Evolutionary conservation across 2,888 invertebrate species (phyloP).

Genomic region (Drosophila putrida): DNA sequence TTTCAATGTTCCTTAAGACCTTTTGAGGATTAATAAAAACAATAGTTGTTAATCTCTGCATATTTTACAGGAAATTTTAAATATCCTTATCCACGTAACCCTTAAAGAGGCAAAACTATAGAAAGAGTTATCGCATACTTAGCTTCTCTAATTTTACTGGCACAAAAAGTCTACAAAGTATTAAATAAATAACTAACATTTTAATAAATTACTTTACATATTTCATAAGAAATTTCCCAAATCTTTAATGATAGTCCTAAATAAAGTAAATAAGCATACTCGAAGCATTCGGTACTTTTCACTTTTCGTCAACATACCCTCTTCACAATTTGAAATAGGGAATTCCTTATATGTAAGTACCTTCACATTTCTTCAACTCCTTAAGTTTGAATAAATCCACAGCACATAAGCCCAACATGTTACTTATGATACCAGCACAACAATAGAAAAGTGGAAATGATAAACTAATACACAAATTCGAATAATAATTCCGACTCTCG

Average conservation of each 20-base stretch:
- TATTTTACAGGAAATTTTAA: no score
- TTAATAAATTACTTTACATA: no score
- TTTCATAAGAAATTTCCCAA: no score
- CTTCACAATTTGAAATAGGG: slow-evolving; percentile 4
- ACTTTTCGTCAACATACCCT: not conserved
- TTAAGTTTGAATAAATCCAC: slow-evolving; percentile 24
- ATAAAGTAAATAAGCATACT: not conserved
- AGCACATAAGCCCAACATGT: slow-evolving; percentile 7
- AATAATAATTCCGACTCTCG: slow-evolving; percentile 7
- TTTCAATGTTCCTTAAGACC: no score
- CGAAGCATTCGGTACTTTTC: not conserved
- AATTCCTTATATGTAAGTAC: not conserved
- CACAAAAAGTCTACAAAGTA: no score
- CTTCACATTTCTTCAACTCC: slow-evolving; percentile 17
- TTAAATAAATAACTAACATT: no score
- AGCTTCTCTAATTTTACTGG: no score
- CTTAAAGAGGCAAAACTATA: no score
- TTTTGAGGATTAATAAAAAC: no score
- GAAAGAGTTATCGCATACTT: no score
- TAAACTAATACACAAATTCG: slow-evolving; percentile 28
- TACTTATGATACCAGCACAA: not conserved
- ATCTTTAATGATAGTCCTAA: not conserved
- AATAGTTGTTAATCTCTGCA: no score
- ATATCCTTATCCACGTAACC: no score
- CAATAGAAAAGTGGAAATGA: slow-evolving; percentile 5